These are phyloP conservation scores for Hydrolagus affinis DNA, from an alignment of 2,113 vertebrate genomes.

Conservation along the genomic window DNA sequence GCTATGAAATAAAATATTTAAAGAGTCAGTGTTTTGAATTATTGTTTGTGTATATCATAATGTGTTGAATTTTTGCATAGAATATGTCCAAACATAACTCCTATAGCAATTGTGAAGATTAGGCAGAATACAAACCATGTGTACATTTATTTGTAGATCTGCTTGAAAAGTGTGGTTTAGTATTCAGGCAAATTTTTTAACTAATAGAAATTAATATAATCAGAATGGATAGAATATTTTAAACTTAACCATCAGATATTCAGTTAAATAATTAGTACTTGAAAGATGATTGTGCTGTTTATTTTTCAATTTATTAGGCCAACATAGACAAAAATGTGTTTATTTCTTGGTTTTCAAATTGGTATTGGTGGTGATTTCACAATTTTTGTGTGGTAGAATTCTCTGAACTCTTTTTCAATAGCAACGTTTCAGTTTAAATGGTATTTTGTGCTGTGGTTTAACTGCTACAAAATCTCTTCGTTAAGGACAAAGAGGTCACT, in stretches of 20 bases:
- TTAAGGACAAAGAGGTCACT: constrained; percentile 70
- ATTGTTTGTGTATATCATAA: neutral
- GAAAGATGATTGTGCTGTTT: neutral
- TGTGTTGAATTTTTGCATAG: neutral
- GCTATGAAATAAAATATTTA: too few species aligned
- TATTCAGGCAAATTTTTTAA: neutral
- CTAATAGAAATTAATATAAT: constrained; percentile 3
- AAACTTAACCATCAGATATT: neutral
- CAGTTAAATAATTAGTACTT: too few species aligned
- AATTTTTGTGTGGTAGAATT: too few species aligned
- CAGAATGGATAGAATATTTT: neutral
- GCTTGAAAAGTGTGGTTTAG: neutral
- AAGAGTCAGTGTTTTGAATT: too few species aligned
- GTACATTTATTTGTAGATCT: neutral
- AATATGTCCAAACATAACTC: neutral
- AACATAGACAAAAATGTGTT: neutral
- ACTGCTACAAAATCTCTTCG: constrained; percentile 53
- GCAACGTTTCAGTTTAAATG: neutral
- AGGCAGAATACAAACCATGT: neutral
- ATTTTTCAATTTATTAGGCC: neutral
- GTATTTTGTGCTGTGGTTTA: constrained; percentile 19
- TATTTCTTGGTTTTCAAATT: neutral
- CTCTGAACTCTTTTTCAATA: neutral
- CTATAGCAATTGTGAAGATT: neutral
- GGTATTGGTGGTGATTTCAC: neutral